Conservation (phyloP, 2,113 vertebrate genomes). For the Scophthalmus maximus region DNA sequence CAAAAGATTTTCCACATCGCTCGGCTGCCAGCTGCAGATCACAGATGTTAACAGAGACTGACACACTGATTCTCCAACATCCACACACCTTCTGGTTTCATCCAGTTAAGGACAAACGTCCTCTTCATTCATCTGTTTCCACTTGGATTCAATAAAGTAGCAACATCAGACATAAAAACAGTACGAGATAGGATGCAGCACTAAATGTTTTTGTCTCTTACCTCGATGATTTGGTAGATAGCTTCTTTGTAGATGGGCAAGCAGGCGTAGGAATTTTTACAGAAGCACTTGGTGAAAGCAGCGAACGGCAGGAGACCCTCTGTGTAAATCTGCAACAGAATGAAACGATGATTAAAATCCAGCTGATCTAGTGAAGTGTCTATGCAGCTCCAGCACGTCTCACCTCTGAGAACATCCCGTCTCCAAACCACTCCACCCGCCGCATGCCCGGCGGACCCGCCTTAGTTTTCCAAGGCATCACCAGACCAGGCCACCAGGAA, state of each 20-base stretch:
- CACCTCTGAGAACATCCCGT: slow-evolving; percentile 95
- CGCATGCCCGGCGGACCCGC: slow-evolving; percentile 82
- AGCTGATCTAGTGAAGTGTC: background rate
- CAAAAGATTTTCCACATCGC: slow-evolving; percentile 87
- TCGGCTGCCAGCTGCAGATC: slow-evolving; percentile 86
- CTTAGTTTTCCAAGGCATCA: slow-evolving; percentile 88
- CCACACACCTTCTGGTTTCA: too few species aligned
- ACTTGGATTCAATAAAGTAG: too few species aligned
- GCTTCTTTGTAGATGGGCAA: slow-evolving; percentile 90
- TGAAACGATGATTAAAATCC: background rate
- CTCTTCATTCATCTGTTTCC: too few species aligned
- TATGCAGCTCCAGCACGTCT: slow-evolving; percentile 36
- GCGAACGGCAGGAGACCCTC: slow-evolving; percentile 85
- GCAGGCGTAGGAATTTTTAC: slow-evolving; percentile 87
- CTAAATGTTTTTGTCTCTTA: slow-evolving; percentile 62
- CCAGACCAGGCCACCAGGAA: slow-evolving; percentile 93
- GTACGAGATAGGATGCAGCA: background rate
- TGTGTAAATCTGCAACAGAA: slow-evolving; percentile 83
- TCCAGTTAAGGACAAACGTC: too few species aligned
- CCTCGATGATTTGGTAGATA: slow-evolving; percentile 91
- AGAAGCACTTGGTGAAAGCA: slow-evolving; percentile 88
- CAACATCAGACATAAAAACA: too few species aligned
- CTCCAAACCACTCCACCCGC: slow-evolving; percentile 95
- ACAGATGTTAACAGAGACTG: background rate
- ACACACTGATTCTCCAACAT: too few species aligned